A percentile compares a stretch with the other conserved stretches of the same genome.
phyloP scores from a whole-genome alignment of 2,797 vertebrate genomes.

The Varecia variegata region DNA sequence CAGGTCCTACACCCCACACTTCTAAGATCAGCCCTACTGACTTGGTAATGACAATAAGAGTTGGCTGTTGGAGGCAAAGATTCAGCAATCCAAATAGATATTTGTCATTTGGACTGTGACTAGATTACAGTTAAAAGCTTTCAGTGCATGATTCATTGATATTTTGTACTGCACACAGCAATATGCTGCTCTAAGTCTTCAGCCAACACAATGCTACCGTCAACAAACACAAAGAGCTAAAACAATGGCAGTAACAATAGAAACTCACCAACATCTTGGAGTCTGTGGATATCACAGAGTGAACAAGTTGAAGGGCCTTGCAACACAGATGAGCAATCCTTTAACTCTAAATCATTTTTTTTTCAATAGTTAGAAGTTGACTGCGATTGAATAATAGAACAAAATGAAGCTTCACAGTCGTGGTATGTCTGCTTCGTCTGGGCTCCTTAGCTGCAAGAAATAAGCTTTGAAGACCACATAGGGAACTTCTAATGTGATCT shows the following conservation, averaged over 20 bases:
- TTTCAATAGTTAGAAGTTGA: not conserved
- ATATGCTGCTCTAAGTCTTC: not conserved
- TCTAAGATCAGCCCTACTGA: not conserved
- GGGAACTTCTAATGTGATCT: not conserved
- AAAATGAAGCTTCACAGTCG: not conserved
- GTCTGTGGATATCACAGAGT: not conserved
- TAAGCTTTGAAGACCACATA: not conserved
- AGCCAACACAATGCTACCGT: not conserved
- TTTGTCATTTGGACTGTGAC: not conserved
- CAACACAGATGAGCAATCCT: not conserved
- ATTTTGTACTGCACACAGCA: not conserved
- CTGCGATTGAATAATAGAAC: not conserved
- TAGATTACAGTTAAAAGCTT: not conserved
- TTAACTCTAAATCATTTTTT: not conserved
- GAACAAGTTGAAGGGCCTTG: not conserved
- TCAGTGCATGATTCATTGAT: not conserved
- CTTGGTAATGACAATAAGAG: not conserved
- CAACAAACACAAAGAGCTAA: not conserved
- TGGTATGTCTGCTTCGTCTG: not conserved
- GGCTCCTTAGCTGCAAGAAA: not conserved
- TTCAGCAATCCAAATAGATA: not conserved
- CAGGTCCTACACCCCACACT: not conserved
- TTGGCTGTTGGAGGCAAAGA: not conserved
- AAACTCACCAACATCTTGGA: slow-evolving; percentile 23
- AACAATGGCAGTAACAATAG: not conserved